A percentile compares a stretch with the other conserved stretches of the same genome.
Conservation (phyloP, 2,113 vertebrate species). For the Phodopus roborovskii region DNA sequence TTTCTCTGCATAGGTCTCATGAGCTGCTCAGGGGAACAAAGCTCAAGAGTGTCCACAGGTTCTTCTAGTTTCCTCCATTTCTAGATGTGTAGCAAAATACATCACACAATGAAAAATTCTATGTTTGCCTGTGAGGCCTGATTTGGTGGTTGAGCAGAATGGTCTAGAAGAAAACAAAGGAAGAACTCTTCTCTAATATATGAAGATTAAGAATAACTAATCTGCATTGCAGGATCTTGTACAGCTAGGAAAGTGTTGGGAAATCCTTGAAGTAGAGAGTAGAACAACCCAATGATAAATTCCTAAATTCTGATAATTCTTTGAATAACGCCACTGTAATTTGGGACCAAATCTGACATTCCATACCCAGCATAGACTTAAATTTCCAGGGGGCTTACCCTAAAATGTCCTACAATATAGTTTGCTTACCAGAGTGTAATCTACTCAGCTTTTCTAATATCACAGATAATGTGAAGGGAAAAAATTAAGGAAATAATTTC, state of each 20-base stretch:
- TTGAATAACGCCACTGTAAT: neutral
- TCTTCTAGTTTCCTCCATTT: neutral
- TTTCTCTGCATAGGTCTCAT: constrained; percentile 32
- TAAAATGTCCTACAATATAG: fast-evolving
- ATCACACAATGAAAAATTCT: neutral
- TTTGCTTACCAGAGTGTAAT: neutral
- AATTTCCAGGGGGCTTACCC: neutral
- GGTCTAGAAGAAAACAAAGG: neutral
- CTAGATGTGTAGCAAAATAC: neutral
- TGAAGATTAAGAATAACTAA: neutral
- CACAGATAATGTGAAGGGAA: neutral
- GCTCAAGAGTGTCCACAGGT: constrained; percentile 36
- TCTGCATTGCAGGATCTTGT: neutral
- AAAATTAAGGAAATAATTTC: neutral
- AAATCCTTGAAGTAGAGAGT: neutral
- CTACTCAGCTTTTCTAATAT: neutral
- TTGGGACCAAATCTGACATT: neutral
- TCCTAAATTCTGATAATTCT: neutral
- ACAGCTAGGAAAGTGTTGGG: neutral
- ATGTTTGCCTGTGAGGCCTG: neutral
- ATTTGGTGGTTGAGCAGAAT: neutral
- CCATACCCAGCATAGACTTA: neutral
- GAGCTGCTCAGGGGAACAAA: constrained; percentile 57
- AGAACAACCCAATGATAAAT: neutral
- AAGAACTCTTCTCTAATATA: neutral